Base-by-base conservation (phyloP, 2,113 vertebrate species). In the Hyaena hyaena region DNA sequence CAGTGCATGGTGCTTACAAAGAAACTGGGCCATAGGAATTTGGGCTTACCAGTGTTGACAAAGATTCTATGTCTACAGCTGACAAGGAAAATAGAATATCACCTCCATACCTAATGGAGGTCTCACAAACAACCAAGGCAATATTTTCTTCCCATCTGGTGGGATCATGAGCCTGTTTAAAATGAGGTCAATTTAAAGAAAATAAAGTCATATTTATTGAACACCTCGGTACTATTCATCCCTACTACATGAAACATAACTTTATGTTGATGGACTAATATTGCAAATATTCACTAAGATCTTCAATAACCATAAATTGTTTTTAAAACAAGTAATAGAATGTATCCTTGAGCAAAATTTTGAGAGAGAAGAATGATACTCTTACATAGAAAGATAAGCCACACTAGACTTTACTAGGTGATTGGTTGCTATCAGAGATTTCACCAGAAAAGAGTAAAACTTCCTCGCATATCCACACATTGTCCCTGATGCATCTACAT, bases 1-100 rank as follows among this genome's bases (percentile, higher is more conserved):
- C 6, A 1, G 17, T 2, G 21, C 5, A 31, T 0, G 0, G 8
- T 89, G 7, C 17, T 84, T 43, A 5, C 15, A 39, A 24, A n/a
- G 15, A 24, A 50, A n/a, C 24, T 4, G 4, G 5, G 5, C 1
- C 5, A 26, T 15, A 65, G 10, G 4, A 19, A 45, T 9, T 4
- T 80, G 24, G 76, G 21, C 4, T 65, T 53, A 23, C 4, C 80
- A 50, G 9, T 28, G 15, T 6, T 90, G 24, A 39, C 21, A 24
- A 55, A 50, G 23, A 76, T 76, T 58, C 55, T 50, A 35, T 19
- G 6, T 71, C 24, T 39, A 79, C 9, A 16, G 6, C 28, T 83
- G 17, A 87, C 48, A 79, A 35, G 4, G 10, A 82, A 76, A 80
- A 69, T 17, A 55, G 23, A 10, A 19, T 68, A 24, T 85, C 3